A percentile compares a stretch with the other conserved stretches of the same genome.
These are phyloP conservation scores for Mycalesis mineus DNA, from an alignment of 2,888 invertebrate genomes.

Conservation along the genomic window DNA sequence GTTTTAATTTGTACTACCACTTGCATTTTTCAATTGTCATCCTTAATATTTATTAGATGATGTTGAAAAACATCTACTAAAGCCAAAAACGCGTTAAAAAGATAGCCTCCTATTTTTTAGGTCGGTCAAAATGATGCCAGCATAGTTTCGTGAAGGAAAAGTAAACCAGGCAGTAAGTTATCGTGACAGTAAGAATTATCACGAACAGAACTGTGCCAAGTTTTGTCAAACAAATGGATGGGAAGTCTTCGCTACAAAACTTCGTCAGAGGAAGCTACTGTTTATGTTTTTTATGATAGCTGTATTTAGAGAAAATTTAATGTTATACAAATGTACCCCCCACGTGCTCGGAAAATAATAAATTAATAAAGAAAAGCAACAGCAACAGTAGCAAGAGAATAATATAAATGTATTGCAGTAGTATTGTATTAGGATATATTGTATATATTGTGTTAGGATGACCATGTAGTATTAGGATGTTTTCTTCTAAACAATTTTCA, in stretches of 20 bases:
- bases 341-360: no score
- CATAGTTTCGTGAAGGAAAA: not conserved
- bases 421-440: no score
- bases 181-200: constrained; percentile 10
- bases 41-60: not conserved
- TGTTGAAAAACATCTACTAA: not conserved
- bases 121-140: not conserved
- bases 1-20: no score
- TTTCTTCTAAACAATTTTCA: no score
- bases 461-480: no score
- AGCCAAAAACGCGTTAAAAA: not conserved
- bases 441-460: no score
- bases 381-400: no score
- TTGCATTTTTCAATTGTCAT: not conserved
- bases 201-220: constrained; percentile 2
- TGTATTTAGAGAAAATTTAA: not conserved
- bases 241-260: not conserved
- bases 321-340: no score
- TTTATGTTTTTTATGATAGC: not conserved
- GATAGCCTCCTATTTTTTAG: not conserved
- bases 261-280: not conserved
- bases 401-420: no score
- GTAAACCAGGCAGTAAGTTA: constrained; percentile 2
- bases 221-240: constrained; percentile 10
- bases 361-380: no score